Conservation (phyloP, 2,113 vertebrate species). For the Rousettus leschenaultii region DNA sequence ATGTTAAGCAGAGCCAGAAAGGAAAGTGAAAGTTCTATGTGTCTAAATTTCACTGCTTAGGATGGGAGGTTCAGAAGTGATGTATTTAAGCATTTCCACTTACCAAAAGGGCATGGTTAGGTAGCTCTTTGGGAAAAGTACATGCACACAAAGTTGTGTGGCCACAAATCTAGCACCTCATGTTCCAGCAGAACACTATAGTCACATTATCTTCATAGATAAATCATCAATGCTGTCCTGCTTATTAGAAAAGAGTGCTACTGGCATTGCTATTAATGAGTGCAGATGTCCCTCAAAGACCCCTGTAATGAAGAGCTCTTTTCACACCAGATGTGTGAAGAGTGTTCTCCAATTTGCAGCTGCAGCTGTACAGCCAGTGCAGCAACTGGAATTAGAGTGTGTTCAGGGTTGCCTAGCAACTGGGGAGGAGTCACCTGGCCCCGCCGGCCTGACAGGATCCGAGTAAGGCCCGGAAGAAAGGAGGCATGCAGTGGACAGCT, state of each 20-base stretch:
- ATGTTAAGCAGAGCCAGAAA: slow-evolving; percentile 40
- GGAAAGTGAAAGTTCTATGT: not conserved
- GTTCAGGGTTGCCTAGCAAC: not conserved
- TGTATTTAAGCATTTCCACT: slow-evolving; percentile 13
- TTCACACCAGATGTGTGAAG: not conserved
- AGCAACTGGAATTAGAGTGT: not conserved
- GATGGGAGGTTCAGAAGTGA: not conserved
- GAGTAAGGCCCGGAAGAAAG: not conserved
- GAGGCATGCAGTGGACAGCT: not conserved
- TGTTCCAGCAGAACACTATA: not conserved
- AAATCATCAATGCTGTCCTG: not conserved
- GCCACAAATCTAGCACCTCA: not conserved
- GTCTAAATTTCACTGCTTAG: not conserved
- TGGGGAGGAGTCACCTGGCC: not conserved
- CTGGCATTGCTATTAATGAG: not conserved
- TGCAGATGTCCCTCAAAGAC: not conserved
- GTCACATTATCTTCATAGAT: not conserved
- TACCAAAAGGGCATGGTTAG: not conserved
- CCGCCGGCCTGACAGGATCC: not conserved
- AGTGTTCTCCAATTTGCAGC: not conserved
- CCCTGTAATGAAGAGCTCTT: not conserved
- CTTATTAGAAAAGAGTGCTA: not conserved
- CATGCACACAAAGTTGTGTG: not conserved
- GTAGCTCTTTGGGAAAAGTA: not conserved
- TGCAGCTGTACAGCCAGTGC: not conserved